Percentiles rank a stretch among this genome's conserved stretches.
Evolutionary conservation across 1,140 invertebrate species (phyloP).

Genomic region (Papilio aristodemus): DNA sequence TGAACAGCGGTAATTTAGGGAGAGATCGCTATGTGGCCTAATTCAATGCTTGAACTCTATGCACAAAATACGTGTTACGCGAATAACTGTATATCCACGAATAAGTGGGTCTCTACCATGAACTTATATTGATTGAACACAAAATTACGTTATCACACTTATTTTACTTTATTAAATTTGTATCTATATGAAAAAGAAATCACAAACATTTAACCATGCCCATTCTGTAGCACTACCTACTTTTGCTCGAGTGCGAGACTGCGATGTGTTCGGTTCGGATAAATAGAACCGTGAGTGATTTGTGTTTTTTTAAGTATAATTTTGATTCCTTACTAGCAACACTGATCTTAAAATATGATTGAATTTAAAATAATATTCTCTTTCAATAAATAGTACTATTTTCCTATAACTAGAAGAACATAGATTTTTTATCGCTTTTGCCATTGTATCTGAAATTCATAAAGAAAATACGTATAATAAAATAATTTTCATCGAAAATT

Average conservation of each 20-base stretch:
- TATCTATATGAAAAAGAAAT: slow-evolving; percentile 58
- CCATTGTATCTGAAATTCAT: too few relatives aligned
- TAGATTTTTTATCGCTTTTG: too few relatives aligned
- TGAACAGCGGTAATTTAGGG: slow-evolving; percentile 81
- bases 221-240: slow-evolving; percentile 61
- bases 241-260: slow-evolving; percentile 42
- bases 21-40: slow-evolving; percentile 82
- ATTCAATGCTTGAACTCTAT: slow-evolving; percentile 81
- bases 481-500: too few relatives aligned
- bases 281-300: slow-evolving; percentile 39
- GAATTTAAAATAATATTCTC: too few relatives aligned
- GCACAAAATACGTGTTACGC: slow-evolving; percentile 80
- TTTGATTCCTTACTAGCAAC: slow-evolving; percentile 39
- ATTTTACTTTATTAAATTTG: slow-evolving; percentile 50
- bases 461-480: too few relatives aligned
- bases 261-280: slow-evolving; percentile 28
- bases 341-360: slow-evolving; percentile 5
- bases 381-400: too few relatives aligned
- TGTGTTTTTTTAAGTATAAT: slow-evolving; percentile 36
- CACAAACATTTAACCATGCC: slow-evolving; percentile 72
- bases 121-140: slow-evolving; percentile 51
- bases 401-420: too few relatives aligned
- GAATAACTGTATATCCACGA: slow-evolving; percentile 80
- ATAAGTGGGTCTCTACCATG: slow-evolving; percentile 63
- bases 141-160: slow-evolving; percentile 55